These are phyloP conservation scores for Engraulis encrasicolus DNA, from an alignment of 2,113 vertebrate species.

Conservation along the genomic window DNA sequence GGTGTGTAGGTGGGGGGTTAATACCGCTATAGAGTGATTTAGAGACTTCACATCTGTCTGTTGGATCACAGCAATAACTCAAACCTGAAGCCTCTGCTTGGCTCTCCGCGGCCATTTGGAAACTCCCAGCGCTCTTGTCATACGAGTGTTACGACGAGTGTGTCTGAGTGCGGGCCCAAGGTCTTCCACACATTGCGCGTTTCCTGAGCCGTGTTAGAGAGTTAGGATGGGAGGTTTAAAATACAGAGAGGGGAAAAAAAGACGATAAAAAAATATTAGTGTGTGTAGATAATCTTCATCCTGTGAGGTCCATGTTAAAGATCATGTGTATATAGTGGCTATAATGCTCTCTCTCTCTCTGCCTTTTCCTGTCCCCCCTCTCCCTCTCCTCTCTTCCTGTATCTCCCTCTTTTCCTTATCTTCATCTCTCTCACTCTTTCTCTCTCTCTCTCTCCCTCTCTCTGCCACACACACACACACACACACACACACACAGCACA, in stretches of 20 bases:
- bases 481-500: no score
- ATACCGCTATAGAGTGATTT: constrained; percentile 39
- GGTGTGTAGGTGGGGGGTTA: constrained; percentile 22
- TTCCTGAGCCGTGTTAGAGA: constrained; percentile 12
- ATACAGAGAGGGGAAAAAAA: no score
- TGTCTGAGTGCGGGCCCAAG: constrained; percentile 7
- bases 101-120: constrained; percentile 8
- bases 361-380: no score
- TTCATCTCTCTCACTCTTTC: no score
- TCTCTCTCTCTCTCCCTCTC: not conserved
- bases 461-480: not conserved
- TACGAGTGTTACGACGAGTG: no score
- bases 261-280: not conserved
- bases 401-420: no score
- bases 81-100: constrained; percentile 20
- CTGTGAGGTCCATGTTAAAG: not conserved
- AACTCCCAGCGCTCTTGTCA: constrained; percentile 13
- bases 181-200: not conserved
- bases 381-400: no score
- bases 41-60: constrained; percentile 39
- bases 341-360: not conserved
- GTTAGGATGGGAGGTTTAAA: not conserved
- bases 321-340: not conserved
- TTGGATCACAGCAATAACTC: constrained; percentile 34
- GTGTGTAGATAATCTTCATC: not conserved